phyloP scores from a whole-genome alignment of 1,140 invertebrate genomes.

The Drosophila repleta region DNA sequence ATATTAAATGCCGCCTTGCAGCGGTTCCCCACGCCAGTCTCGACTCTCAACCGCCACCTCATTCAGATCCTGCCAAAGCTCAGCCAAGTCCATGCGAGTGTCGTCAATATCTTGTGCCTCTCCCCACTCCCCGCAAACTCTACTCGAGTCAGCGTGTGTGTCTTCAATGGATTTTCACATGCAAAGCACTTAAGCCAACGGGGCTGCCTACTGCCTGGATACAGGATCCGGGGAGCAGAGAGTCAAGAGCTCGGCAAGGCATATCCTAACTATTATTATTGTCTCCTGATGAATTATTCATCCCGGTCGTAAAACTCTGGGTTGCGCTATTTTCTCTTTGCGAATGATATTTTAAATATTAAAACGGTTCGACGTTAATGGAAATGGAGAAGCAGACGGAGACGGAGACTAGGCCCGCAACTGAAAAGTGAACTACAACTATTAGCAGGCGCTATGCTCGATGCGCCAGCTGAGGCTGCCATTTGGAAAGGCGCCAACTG shows the following conservation, averaged over 20 bases:
- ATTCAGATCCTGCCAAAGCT: conserved; percentile 5
- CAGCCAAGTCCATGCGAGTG: background rate
- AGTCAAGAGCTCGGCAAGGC: background rate
- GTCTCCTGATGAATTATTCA: conserved; percentile 49
- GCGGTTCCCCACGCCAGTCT: background rate
- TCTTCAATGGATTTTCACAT: conserved; percentile 44
- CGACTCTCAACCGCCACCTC: conserved; percentile 8
- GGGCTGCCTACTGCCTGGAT: conserved; percentile 2
- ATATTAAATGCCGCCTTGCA: conserved; percentile 45
- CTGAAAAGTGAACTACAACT: conserved; percentile 16
- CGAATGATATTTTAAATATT: conserved; percentile 72
- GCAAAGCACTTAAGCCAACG: conserved; percentile 40
- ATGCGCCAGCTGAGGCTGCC: conserved; percentile 28
- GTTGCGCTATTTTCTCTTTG: conserved; percentile 32
- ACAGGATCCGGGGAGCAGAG: background rate
- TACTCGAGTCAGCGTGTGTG: conserved; percentile 21
- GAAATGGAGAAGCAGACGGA: background rate
- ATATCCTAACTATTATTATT: conserved; percentile 41
- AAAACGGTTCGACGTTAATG: conserved; percentile 53
- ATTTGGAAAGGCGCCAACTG: conserved; percentile 46
- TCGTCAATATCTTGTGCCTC: background rate
- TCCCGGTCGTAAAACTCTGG: conserved; percentile 25
- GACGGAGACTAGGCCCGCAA: background rate
- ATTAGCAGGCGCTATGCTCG: conserved; percentile 7
- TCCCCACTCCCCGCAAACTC: background rate